Evolutionary conservation across 2,797 vertebrate species (phyloP), one percentile per base, ranked within the genome.

Genomic region (Chrysocyon brachyurus): DNA sequence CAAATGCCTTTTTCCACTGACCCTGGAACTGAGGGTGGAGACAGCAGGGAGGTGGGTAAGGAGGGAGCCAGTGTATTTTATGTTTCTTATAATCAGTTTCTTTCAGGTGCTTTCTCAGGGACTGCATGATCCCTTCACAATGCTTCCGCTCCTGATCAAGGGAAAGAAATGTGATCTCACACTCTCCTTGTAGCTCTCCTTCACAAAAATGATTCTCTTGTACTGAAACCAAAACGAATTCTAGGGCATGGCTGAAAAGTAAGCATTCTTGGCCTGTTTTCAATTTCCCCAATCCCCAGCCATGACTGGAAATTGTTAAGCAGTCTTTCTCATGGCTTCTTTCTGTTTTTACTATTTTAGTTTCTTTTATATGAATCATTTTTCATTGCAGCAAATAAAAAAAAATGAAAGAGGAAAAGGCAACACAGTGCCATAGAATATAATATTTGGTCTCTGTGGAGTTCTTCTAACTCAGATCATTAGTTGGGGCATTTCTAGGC

Each of bases 41-140:
- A n/a, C n/a, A 66, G 52, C 36, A 22, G 6, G 31, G 19, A 49
- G 22, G 26, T 22, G 2, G 14, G 61, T 56, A 28, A 78, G n/a
- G 59, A 66, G 1, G 5, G 11, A 94, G 33, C 6, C 14, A 0
- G 7, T 12, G 12, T 10, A 61, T 68, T 82, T 91, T 33, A 22
- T 68, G 49, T 92, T 97, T 77, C 81, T 87, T 66, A 78, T 81
- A 73, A 92, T 96, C 81, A 87, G 66, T 91, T 96, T 96, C 86
- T 97, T 97, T 94, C 86, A 87, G 78, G 73, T 85, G 54, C 59
- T 75, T 82, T 85, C 52, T 82, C 31, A 8, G 63, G 52, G 63
- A 90, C 40, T 68, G 68, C 19, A 81, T 77, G 70, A 79, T 84
- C 63, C 40, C 72, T 94, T 66, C 64, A 72, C 86, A 81, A 64